A percentile compares a stretch with the other conserved stretches of the same genome.
These are phyloP conservation scores for Elgonia sp. DNA, from an alignment of 2,888 invertebrate species.

Conservation along the genomic window DNA sequence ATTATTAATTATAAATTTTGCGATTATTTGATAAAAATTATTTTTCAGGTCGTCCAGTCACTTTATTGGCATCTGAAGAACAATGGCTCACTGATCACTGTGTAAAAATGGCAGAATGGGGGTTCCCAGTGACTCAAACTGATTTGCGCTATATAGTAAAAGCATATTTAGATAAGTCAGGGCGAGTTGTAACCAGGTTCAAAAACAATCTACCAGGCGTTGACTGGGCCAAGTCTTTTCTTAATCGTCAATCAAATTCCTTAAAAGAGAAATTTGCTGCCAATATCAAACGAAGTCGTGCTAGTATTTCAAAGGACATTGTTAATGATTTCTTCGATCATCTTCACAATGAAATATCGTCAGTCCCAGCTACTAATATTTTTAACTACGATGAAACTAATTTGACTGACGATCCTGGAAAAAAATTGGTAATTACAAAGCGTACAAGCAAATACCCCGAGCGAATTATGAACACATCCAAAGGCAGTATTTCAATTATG, in stretches of 20 bases:
- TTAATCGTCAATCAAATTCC: not conserved
- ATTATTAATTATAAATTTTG: conserved; percentile 9
- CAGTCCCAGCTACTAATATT: conserved; percentile 31
- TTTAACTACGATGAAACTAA: conserved; percentile 46
- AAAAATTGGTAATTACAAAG: conserved; percentile 19
- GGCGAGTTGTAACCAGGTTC: conserved; percentile 1
- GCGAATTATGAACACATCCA: conserved; percentile 36
- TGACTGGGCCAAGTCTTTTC: conserved; percentile 11
- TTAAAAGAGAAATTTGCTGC: conserved; percentile 6
- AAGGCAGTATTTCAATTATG: conserved; percentile 35
- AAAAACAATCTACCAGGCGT: conserved; percentile 22
- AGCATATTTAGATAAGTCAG: not conserved
- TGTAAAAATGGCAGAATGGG: conserved; percentile 20
- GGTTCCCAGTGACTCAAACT: conserved; percentile 4
- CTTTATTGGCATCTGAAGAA: conserved; percentile 18
- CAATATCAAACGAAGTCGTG: conserved; percentile 29
- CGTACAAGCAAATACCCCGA: conserved; percentile 29
- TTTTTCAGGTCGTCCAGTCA: conserved; percentile 13
- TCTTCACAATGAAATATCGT: conserved; percentile 7
- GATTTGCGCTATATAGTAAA: conserved; percentile 17
- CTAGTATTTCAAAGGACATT: conserved; percentile 9
- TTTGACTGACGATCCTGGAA: conserved; percentile 40
- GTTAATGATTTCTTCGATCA: conserved; percentile 45
- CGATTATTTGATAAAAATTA: conserved; percentile 4
- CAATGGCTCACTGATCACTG: conserved; percentile 17